Evolutionary conservation across 1,140 invertebrate genomes (phyloP), one percentile per base, ranked within the genome.

Genomic region (Drosophila ironensis): DNA sequence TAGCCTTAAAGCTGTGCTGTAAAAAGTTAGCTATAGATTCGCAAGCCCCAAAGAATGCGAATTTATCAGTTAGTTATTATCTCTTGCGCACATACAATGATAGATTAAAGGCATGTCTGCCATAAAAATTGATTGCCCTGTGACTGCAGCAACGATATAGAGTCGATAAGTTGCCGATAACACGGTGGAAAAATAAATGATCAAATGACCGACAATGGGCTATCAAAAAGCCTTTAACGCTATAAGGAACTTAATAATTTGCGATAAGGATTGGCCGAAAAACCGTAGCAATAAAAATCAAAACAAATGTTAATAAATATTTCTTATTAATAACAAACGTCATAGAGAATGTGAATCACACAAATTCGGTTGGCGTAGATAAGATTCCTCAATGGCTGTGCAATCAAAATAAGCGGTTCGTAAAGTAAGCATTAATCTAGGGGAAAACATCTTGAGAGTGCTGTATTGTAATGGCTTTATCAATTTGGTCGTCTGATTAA

Each of bases 401-500:
- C 33, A 40, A 63, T 48, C 42, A 63, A 47, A 24, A 12, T 2
- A 28, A 20, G 8, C 12, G 22, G 22, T 16, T 8, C 12, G 22
- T 40, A 33, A 48, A 63, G 63, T 63, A 38, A 59, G 40, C 22
- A 48, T 57, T 64, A 64, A 64, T 63, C 60, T 48, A 25, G n/a
- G 2, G 30, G 56, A 14, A 48, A 61, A 63, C 57, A 63, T 64
- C 60, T 64, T 48, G 57, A 64, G 41, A 37, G 46, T 52, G 4
- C 33, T 61, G 54, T 56, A 67, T 68, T 59, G 64, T 59, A 70
- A 59, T 69, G 30, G 11, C 9, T 24, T 64, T 64, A 64, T 64
- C 60, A 64, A 3, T 48, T 38, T 12, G 22, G 35, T 11, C 3
- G 12, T 14, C 24, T 63, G 57, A 64, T 64, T 63, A 48, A 17